Evolutionary conservation across 1,140 invertebrate genomes (phyloP).

Genomic region (Chironomus striatipennis): DNA sequence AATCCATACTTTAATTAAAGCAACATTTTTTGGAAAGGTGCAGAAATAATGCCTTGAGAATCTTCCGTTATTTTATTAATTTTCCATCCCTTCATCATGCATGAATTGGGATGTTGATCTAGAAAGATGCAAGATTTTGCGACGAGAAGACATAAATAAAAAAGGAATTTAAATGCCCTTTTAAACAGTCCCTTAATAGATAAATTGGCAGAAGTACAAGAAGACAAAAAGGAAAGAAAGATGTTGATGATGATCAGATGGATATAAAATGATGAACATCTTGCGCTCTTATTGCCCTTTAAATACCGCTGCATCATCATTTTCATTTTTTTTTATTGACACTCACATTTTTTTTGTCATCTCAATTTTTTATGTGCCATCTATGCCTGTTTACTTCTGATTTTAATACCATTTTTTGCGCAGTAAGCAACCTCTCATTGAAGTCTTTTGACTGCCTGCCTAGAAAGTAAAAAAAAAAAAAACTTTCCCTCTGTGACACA

Average conservation of each 20-base stretch:
- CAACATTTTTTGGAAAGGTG: too few species aligned
- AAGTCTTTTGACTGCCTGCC: conserved; percentile 19
- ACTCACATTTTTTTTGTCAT: neutral
- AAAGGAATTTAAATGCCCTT: conserved; percentile 19
- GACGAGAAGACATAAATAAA: neutral
- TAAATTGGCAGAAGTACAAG: neutral
- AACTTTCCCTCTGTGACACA: neutral
- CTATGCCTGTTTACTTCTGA: neutral
- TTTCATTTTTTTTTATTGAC: conserved; percentile 15
- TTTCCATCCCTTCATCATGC: too few species aligned
- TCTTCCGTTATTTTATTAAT: too few species aligned
- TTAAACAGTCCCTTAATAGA: neutral
- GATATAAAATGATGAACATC: conserved; percentile 12
- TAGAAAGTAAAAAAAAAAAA: neutral
- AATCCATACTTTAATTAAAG: too few species aligned
- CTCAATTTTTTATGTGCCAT: neutral
- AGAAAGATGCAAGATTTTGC: neutral
- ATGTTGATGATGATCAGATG: neutral
- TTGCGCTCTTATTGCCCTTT: conserved; percentile 19
- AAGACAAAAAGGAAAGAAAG: too few species aligned
- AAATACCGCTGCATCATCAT: conserved; percentile 6
- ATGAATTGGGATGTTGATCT: too few species aligned
- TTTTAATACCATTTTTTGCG: conserved; percentile 17
- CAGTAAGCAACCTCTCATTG: conserved; percentile 11
- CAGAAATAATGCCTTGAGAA: too few species aligned